A percentile compares a stretch with the other conserved stretches of the same genome.
Conservation (phyloP, 2,797 vertebrate genomes). For the Schizothorax lantsangensis region DNA sequence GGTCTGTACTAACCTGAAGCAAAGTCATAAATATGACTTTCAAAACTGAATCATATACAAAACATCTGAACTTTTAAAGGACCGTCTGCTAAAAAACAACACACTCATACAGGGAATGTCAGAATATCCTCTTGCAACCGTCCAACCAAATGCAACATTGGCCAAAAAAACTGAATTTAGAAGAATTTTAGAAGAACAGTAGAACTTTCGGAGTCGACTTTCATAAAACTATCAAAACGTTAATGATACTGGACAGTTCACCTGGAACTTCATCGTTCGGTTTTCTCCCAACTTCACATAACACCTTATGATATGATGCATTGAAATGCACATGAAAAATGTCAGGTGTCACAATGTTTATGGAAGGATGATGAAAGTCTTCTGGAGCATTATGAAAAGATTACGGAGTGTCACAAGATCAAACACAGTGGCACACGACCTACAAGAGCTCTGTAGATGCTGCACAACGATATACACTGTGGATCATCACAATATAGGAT, state of each 20-base stretch:
- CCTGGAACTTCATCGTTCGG: slow-evolving; percentile 49
- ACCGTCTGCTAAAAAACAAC: background rate
- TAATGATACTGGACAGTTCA: slow-evolving; percentile 57
- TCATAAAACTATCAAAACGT: slow-evolving; percentile 46
- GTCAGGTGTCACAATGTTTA: slow-evolving; percentile 40
- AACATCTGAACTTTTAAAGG: slow-evolving; percentile 65
- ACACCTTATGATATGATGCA: slow-evolving; percentile 5
- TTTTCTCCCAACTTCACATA: background rate
- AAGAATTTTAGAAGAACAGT: slow-evolving; percentile 38
- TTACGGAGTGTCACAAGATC: slow-evolving; percentile 17
- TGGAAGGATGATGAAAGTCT: slow-evolving; percentile 18
- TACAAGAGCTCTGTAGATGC: background rate
- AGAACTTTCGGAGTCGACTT: slow-evolving; percentile 26
- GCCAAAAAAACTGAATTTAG: background rate
- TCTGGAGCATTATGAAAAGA: slow-evolving; percentile 3
- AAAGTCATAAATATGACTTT: slow-evolving; percentile 29
- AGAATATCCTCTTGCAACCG: slow-evolving; percentile 54
- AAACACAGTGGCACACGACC: background rate
- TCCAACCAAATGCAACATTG: background rate
- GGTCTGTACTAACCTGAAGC: slow-evolving; percentile 16
- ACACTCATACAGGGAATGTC: slow-evolving; percentile 74
- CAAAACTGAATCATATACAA: slow-evolving; percentile 38
- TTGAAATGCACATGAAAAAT: slow-evolving; percentile 25
- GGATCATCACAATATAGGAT: slow-evolving; percentile 37
- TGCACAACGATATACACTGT: slow-evolving; percentile 41